A percentile compares a stretch with the other conserved stretches of the same genome.
phyloP scores from a whole-genome alignment of 2,888 invertebrate genomes.

The Tipula lateralis region DNA sequence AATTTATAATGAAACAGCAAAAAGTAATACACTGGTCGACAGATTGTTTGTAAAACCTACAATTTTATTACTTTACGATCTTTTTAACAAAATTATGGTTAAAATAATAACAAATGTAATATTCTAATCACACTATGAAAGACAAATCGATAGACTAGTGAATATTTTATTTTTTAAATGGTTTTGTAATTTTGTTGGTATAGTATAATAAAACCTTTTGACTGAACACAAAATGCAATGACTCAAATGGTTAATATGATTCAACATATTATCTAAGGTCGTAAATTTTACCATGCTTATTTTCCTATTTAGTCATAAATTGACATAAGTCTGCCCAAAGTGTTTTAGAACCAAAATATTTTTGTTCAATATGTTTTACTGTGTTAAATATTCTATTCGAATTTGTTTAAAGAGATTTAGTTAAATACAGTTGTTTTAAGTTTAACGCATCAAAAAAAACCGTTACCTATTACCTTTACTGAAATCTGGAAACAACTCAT shows the following conservation, averaged over 20 bases:
- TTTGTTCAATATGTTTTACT: too few species aligned
- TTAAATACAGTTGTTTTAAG: too few species aligned
- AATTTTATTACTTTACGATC: not conserved
- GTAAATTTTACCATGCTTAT: not conserved
- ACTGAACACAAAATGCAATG: not conserved
- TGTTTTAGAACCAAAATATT: not conserved
- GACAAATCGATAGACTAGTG: not conserved
- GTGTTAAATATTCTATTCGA: too few species aligned
- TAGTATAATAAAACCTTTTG: not conserved
- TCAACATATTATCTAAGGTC: conserved; percentile 1
- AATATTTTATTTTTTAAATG: not conserved
- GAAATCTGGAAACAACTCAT: too few species aligned
- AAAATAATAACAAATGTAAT: not conserved
- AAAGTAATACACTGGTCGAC: not conserved
- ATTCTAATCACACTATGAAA: not conserved
- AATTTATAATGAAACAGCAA: not conserved
- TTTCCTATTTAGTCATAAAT: not conserved
- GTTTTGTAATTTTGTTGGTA: not conserved
- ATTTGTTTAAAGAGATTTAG: too few species aligned
- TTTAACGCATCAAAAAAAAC: too few species aligned
- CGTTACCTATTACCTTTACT: too few species aligned
- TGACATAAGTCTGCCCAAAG: not conserved
- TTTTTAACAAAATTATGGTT: not conserved
- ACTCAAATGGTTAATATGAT: not conserved
- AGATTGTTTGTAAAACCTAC: not conserved